Evolutionary conservation across 1,140 invertebrate species (phyloP), one percentile per base, ranked within the genome.

Genomic region (Helicoverpa zea): DNA sequence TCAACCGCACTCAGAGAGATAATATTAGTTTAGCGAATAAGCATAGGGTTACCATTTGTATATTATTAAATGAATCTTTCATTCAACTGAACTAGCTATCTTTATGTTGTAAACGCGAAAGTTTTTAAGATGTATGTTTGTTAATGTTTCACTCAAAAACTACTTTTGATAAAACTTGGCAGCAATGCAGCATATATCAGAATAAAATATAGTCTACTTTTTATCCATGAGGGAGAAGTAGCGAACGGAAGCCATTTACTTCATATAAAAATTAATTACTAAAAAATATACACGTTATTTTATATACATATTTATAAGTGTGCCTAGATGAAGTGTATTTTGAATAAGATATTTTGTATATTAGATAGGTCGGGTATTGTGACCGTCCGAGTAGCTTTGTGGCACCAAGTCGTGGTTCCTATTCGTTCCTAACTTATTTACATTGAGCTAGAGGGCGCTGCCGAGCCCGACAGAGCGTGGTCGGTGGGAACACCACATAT

Each of bases 341-440:
- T 47, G 47, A 49, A 18, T 47, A 66, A 18, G 9, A 49, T 47
- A 66, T 66, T 66, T 43, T 59, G 29, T 61, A 61, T 18, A 58
- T 23, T 66, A 66, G 63, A 49, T 68, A 66, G 63, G 16, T 66
- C 13, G 43, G 63, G 7, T 59, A 14, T 61, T 11, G 43, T 49
- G 64, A 16, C 64, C 63, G 43, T 68, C 64, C 64, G 49, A 2
- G 43, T 23, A 68, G 56, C n/a, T 3, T 43, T 16, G 35, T 30
- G 35, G 30, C 16, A 16, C 29, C 47, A 23, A 30, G 68, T 30
- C 11, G 12, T 14, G 68, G 49, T 72, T 72, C 68, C 68, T 72
- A 72, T 30, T 18, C 52, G 68, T 72, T 72, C 68, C 68, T 72
- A 54, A 54, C 43, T 54, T 51, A 23, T 72, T 54, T 30, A 72